Base-by-base conservation (phyloP, 1,140 invertebrate species). In the Ruditapes philippinarum region DNA sequence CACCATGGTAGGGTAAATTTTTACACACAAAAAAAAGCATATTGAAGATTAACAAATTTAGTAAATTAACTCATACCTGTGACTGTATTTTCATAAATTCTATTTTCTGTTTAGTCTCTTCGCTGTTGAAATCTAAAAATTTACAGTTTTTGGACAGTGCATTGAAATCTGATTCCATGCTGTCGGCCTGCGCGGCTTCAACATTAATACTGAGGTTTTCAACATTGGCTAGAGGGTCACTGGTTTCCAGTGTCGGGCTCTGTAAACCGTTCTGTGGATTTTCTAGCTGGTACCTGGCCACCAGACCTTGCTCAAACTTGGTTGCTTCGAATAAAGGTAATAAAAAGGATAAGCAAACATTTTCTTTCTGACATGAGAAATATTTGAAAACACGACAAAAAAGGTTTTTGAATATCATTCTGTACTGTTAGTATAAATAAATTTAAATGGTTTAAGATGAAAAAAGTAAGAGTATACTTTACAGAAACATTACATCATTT, bases 31-130 rank as follows among this genome's bases (percentile, higher is more conserved):
- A n/a, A n/a, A n/a, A n/a, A n/a, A n/a, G n/a, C n/a, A n/a, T n/a
- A n/a, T n/a, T n/a, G n/a, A n/a, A n/a, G n/a, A n/a, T n/a, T n/a
- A n/a, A n/a, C n/a, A n/a, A n/a, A n/a, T n/a, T n/a, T n/a, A n/a
- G n/a, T n/a, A n/a, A n/a, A n/a, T n/a, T n/a, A n/a, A n/a, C n/a
- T 33, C 89, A 40, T 79, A 95, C 94, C 92, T 94, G 92, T 17
- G 94, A 90, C 76, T 95, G 94, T 22, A 95, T 90, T 86, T 93
- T 94, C 91, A 95, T 93, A 73, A 94, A 95, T 22, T 94, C 92
- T 31, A 95, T 86, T 81, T 92, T 92, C 89, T 94, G 94, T 81
- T 91, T 88, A 60, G 94, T 92, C 38, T 95, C 94, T 14, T 90
- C 87, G 0, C 90, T 88, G 28, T 90, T 91, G 22, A 92, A 57